These are phyloP conservation scores for Willowsia nigromaculata DNA, from an alignment of 2,888 invertebrate genomes.

Conservation along the genomic window DNA sequence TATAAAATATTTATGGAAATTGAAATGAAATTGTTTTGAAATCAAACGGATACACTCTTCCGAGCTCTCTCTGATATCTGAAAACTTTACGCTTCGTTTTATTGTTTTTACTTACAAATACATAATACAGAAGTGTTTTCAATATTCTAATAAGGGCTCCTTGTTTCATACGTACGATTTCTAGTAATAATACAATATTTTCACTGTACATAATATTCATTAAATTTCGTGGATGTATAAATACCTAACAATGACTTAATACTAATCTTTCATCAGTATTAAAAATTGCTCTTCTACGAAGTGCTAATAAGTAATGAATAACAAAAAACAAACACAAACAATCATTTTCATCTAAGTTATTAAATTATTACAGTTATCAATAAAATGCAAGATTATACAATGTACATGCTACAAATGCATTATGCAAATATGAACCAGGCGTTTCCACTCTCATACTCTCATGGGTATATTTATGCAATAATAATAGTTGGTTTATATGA, in stretches of 20 bases:
- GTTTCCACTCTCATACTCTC: background rate
- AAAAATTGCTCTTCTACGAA: conserved; percentile 56
- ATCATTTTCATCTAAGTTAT: conserved; percentile 31
- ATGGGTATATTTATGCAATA: conserved; percentile 7
- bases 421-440: conserved; percentile 37
- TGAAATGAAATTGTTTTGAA: background rate
- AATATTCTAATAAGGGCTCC: conserved; percentile 67
- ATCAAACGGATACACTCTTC: background rate
- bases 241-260: conserved; percentile 62
- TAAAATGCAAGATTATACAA: background rate
- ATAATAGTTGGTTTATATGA: background rate
- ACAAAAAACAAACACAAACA: conserved; percentile 48
- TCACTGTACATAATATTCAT: conserved; percentile 51
- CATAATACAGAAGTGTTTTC: conserved; percentile 58
- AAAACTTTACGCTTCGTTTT: conserved; percentile 67
- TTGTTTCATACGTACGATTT: conserved; percentile 61
- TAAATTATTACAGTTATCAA: background rate
- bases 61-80: conserved; percentile 28
- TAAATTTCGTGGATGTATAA: conserved; percentile 59
- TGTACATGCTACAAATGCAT: background rate
- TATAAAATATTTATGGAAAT: too few relatives aligned
- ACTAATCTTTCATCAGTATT: conserved; percentile 60
- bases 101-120: conserved; percentile 66
- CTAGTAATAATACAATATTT: conserved; percentile 53
- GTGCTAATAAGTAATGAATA: conserved; percentile 34